Conservation (phyloP, 2,113 vertebrate species). For the Fregetta grallaria region DNA sequence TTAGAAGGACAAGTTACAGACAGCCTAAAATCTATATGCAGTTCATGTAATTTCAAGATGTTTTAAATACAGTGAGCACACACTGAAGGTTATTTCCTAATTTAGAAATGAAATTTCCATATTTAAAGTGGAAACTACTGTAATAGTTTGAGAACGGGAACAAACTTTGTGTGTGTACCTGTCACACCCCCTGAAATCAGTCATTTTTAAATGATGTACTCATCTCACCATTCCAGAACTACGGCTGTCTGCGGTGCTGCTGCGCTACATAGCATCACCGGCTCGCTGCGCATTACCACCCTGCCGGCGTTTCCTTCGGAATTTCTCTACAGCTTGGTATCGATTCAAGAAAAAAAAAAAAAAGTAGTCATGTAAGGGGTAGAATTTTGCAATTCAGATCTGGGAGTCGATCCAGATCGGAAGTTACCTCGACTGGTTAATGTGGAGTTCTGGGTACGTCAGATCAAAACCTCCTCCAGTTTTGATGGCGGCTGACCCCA, state of each 20-base stretch:
- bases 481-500: neutral
- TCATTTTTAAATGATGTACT: neutral
- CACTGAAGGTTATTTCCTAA: neutral
- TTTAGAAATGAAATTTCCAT: conserved; percentile 7
- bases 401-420: neutral
- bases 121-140: neutral
- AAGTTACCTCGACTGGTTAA: neutral
- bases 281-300: neutral
- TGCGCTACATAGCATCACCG: neutral
- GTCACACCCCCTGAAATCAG: neutral
- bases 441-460: neutral
- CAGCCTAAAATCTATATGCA: neutral
- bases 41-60: conserved; percentile 20
- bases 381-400: neutral
- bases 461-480: neutral
- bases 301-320: neutral
- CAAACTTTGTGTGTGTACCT: neutral
- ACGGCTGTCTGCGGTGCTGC: neutral
- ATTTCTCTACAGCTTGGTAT: neutral
- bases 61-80: conserved; percentile 10
- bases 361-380: neutral
- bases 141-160: neutral
- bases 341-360: neutral
- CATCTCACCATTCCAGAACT: neutral
- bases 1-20: neutral